These are phyloP conservation scores for Notocelia uddmanniana DNA, from an alignment of 2,888 invertebrate species.

Conservation along the genomic window DNA sequence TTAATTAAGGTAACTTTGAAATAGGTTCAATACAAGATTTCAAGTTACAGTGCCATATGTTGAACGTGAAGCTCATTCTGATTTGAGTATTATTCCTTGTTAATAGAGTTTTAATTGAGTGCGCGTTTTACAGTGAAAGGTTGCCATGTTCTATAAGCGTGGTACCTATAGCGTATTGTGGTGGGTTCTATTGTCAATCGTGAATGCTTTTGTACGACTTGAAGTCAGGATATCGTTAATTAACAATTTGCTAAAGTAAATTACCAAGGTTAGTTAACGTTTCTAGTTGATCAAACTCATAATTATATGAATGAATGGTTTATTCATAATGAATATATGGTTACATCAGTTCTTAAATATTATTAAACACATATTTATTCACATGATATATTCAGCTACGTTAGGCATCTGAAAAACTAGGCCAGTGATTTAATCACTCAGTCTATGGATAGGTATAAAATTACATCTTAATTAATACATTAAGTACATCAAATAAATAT, in stretches of 20 bases:
- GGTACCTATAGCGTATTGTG: background rate
- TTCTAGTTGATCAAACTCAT: background rate
- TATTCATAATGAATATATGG: too few relatives aligned
- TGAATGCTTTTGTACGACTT: conserved; percentile 3
- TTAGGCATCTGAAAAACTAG: too few relatives aligned
- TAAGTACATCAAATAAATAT: too few relatives aligned
- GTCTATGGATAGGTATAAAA: too few relatives aligned
- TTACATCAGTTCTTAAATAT: too few relatives aligned
- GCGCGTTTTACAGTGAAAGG: background rate
- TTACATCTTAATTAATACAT: too few relatives aligned
- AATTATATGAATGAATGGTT: too few relatives aligned
- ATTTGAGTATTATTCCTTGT: background rate
- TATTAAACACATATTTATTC: too few relatives aligned
- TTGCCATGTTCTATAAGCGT: conserved; percentile 2
- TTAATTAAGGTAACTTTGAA: conserved; percentile 12
- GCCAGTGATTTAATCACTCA: too few relatives aligned
- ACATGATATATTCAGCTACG: too few relatives aligned
- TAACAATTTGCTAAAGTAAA: conserved; percentile 13
- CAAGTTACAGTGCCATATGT: background rate
- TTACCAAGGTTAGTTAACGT: background rate
- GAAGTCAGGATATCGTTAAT: conserved; percentile 6
- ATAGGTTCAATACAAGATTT: background rate
- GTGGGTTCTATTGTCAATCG: conserved; percentile 9
- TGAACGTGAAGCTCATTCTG: background rate
- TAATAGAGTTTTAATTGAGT: background rate